Base-by-base conservation (phyloP, 2,888 invertebrate genomes). In the Tenthredo livida region DNA sequence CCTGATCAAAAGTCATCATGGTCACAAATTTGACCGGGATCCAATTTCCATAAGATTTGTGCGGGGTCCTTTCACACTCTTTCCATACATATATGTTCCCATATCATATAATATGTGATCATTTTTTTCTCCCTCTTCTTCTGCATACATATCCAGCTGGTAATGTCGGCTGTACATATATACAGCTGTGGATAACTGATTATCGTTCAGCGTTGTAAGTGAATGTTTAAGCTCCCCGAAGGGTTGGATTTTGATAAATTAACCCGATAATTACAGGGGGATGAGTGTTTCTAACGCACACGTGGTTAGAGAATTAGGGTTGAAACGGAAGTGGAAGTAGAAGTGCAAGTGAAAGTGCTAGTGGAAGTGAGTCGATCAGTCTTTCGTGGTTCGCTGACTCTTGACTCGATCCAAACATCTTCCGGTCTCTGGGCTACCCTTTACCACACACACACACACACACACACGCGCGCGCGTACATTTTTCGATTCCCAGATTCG, bases 361-460 rank as follows among this genome's bases (percentile, higher is more conserved):
- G 78, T 80, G 58, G 78, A 77, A 29, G 77, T 43, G 80, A 83
- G 67, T 83, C 83, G 83, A 83, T 83, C 83, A 83, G 83, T 83
- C 83, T 83, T 83, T 83, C 70, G 50, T 21, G 83, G 47, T 83
- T 83, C 83, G 70, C 67, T 70, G 83, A 47, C 21, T 83, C n/a
- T 33, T 21, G 50, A 61, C 80, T 77, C 77, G 77, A 77, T 77
- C 50, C 77, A 29, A 87, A 89, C 87, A 88, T 70, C 72, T 77
- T 84, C 77, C 40, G 12, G 29, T 15, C 50, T 54, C 77, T 50
- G 40, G 9, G 9, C 73, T 43, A 43, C 15, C 73, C 43, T 40
- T 72, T 7, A 12, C 17, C 33, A 43, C 40, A 43, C 40, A 43
- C 40, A 43, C 37, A 33, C 33, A 33, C 37, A 33, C 33, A 33